Conservation (phyloP, 2,888 invertebrate genomes). For the Nineta flava region DNA sequence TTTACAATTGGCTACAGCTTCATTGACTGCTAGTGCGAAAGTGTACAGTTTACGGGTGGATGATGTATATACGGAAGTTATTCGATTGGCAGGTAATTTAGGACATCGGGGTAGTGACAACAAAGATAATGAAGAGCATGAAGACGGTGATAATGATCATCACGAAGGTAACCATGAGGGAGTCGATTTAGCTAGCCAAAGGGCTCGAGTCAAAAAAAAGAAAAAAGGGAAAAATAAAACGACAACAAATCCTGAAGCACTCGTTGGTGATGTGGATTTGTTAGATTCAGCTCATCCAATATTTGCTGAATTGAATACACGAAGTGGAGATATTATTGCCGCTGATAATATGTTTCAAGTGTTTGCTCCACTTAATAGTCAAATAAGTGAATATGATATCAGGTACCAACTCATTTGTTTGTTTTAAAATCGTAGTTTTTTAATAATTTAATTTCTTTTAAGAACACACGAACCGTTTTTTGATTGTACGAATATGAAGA, state of each 20-base stretch:
- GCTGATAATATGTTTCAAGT: slow-evolving; percentile 43
- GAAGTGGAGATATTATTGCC: slow-evolving; percentile 41
- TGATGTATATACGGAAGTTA: slow-evolving; percentile 61
- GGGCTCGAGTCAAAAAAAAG: background rate
- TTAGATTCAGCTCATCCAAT: slow-evolving; percentile 32
- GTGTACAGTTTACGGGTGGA: slow-evolving; percentile 82
- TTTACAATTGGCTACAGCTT: slow-evolving; percentile 66
- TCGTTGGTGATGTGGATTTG: background rate
- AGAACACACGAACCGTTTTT: slow-evolving; percentile 12
- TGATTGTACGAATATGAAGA: background rate
- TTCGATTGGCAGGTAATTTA: slow-evolving; percentile 59
- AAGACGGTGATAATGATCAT: background rate
- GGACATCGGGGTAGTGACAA: slow-evolving; percentile 29
- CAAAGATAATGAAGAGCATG: background rate
- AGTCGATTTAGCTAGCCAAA: no score
- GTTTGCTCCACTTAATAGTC: slow-evolving; percentile 34
- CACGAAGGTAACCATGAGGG: background rate
- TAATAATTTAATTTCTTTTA: background rate
- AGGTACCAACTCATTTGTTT: slow-evolving; percentile 20
- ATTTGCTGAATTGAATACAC: slow-evolving; percentile 41
- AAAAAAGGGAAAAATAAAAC: background rate
- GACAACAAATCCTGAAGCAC: background rate
- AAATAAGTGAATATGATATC: slow-evolving; percentile 27
- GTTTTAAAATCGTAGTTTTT: background rate
- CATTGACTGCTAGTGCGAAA: slow-evolving; percentile 76